phyloP scores from a whole-genome alignment of 2,797 vertebrate species.

The Pelochelys cantorii region DNA sequence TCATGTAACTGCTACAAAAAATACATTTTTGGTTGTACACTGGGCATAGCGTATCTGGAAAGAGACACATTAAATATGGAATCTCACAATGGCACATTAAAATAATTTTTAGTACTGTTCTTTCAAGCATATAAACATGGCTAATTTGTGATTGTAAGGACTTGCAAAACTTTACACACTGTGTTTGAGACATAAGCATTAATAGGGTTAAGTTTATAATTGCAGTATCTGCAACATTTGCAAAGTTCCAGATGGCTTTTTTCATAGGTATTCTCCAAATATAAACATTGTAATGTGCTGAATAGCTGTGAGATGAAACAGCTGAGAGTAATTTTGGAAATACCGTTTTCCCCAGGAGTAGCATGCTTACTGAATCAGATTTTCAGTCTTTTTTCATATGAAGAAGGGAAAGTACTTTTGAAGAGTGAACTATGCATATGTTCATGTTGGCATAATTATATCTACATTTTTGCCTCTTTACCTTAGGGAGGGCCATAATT shows the following conservation, averaged over 20 bases:
- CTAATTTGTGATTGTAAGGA: neutral
- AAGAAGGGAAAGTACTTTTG: slow-evolving; percentile 25
- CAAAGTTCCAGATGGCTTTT: slow-evolving; percentile 49
- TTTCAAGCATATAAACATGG: neutral
- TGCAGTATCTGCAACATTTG: neutral
- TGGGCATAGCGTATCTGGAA: neutral
- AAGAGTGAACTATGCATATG: slow-evolving; percentile 15
- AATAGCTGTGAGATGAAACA: slow-evolving; percentile 34
- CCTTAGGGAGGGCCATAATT: neutral
- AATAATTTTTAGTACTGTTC: neutral
- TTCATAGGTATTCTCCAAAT: slow-evolving; percentile 37
- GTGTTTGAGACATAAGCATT: neutral
- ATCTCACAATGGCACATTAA: neutral
- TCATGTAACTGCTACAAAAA: too few relatives aligned
- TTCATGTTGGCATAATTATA: slow-evolving; percentile 39
- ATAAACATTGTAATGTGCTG: slow-evolving; percentile 12
- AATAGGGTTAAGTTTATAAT: slow-evolving; percentile 20
- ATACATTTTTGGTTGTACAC: neutral
- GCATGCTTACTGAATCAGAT: slow-evolving; percentile 8
- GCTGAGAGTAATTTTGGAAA: slow-evolving; percentile 34
- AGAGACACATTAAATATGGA: neutral
- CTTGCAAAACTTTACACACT: neutral
- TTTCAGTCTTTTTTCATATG: slow-evolving; percentile 36
- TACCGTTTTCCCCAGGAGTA: neutral
- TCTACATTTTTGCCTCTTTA: slow-evolving; percentile 22